phyloP scores from a whole-genome alignment of 2,113 vertebrate genomes.

The Melospiza melodia region DNA sequence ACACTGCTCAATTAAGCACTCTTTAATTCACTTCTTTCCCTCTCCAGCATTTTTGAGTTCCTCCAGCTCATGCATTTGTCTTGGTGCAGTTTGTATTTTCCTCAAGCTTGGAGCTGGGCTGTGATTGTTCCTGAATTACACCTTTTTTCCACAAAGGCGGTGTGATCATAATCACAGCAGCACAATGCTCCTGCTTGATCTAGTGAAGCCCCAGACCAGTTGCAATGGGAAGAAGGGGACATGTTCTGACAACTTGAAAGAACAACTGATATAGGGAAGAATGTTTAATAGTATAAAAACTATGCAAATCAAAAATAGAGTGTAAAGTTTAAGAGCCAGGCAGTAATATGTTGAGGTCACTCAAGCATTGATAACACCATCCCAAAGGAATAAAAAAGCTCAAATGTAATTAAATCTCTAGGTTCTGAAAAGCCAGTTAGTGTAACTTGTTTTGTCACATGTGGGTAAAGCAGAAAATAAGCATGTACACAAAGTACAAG shows the following conservation, averaged over 20 bases:
- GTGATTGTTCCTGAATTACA: not conserved
- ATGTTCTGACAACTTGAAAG: not conserved
- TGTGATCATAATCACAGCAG: not conserved
- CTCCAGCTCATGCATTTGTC: not conserved
- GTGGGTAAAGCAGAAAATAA: not conserved
- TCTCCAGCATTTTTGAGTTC: not conserved
- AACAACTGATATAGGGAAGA: not conserved
- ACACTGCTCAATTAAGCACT: not conserved
- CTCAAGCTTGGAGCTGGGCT: not conserved
- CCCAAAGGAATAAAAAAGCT: not conserved
- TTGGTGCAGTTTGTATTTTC: not conserved
- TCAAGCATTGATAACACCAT: not conserved
- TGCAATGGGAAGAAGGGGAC: not conserved
- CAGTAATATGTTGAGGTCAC: not conserved
- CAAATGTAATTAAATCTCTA: conserved; percentile 14
- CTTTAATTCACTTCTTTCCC: not conserved
- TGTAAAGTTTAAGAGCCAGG: not conserved
- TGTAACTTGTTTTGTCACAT: not conserved
- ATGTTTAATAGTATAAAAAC: not conserved
- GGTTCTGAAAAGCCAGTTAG: not conserved
- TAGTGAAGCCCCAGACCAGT: not conserved
- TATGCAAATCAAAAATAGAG: not conserved
- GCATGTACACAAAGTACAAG: not conserved
- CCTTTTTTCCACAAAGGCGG: not conserved
- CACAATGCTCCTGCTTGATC: not conserved